phyloP scores from a whole-genome alignment of 2,888 invertebrate species.

The Portevinia maculata region DNA sequence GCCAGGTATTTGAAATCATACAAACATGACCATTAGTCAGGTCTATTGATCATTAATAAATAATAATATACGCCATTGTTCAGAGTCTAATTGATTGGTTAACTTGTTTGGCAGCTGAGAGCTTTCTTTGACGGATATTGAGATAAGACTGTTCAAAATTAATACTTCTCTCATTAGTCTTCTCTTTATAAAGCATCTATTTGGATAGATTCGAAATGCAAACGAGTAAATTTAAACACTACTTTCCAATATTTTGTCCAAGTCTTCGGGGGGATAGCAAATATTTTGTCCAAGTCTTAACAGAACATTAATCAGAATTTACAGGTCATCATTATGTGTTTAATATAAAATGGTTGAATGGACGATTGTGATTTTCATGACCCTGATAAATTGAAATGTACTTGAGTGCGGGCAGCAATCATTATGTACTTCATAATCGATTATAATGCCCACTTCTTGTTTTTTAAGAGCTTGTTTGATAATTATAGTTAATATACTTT shows the following conservation, averaged over 20 bases:
- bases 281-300: too few species aligned
- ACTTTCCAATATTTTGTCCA: not conserved
- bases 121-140: not conserved
- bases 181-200: constrained; percentile 1
- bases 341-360: not conserved
- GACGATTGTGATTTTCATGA: not conserved
- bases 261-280: too few species aligned
- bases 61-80: constrained; percentile 1
- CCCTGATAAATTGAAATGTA: not conserved
- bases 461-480: too few species aligned
- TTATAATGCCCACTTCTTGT: too few species aligned
- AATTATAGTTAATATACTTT: too few species aligned
- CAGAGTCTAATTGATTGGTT: constrained; percentile 27
- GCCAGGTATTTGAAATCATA: constrained; percentile 3
- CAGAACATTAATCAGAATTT: constrained; percentile 19
- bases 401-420: too few species aligned
- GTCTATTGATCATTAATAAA: constrained; percentile 31
- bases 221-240: not conserved
- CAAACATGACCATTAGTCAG: constrained; percentile 30
- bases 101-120: not conserved
- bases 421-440: too few species aligned
- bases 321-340: not conserved
- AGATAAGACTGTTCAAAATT: not conserved
- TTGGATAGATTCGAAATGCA: not conserved
- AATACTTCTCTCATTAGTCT: constrained; percentile 7